Evolutionary conservation across 2,797 vertebrate genomes (phyloP).

Genomic region (Smutsia temminckii): DNA sequence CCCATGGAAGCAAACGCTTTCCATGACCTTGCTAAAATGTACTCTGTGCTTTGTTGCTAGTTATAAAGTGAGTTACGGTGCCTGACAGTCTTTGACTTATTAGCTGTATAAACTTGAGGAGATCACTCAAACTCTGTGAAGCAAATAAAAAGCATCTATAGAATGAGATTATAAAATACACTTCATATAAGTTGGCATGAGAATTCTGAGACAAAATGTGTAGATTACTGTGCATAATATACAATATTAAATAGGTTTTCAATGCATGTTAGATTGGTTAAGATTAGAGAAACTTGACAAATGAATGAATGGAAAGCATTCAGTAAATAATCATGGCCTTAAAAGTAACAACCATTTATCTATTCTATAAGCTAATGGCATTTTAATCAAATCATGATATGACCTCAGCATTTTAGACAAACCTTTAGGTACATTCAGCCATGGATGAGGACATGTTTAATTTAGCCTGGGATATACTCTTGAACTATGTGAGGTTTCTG

Average conservation of each 20-base stretch:
- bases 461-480: background rate
- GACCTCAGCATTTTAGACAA: background rate
- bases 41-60: background rate
- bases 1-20: background rate
- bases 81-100: background rate
- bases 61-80: background rate
- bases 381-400: background rate
- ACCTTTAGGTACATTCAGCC: accelerated
- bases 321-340: background rate
- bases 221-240: background rate
- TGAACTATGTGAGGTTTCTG: background rate
- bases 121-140: background rate
- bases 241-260: background rate
- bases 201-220: background rate
- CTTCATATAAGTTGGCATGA: background rate
- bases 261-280: background rate
- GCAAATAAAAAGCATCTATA: background rate
- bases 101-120: background rate
- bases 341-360: background rate
- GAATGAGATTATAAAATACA: background rate
- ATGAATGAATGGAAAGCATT: background rate
- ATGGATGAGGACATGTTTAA: background rate
- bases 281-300: background rate
- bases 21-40: background rate
- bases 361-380: background rate